These are phyloP conservation scores for Etia nguti DNA, from an alignment of 2,113 vertebrate genomes.

Conservation along the genomic window DNA sequence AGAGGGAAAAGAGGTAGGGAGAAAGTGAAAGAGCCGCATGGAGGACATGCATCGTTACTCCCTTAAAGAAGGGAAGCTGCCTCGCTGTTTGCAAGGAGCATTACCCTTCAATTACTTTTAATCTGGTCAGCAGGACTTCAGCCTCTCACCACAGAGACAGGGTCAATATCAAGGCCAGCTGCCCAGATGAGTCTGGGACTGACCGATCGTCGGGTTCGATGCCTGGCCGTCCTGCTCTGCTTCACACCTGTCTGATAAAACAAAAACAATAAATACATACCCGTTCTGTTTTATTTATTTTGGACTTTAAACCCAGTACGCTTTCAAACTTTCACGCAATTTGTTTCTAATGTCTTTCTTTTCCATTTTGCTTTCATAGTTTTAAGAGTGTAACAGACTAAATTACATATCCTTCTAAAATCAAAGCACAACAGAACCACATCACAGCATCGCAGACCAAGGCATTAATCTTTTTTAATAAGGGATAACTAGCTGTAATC, in stretches of 20 bases:
- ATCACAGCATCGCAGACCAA: not conserved
- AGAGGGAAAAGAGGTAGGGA: not conserved
- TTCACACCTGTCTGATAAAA: not conserved
- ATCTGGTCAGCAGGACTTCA: conserved; percentile 23
- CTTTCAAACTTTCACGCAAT: not conserved
- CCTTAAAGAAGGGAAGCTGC: not conserved
- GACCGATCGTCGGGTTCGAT: not conserved
- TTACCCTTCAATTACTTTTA: conserved; percentile 44
- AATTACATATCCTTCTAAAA: not conserved
- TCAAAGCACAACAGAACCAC: conserved; percentile 14
- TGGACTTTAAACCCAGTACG: not conserved
- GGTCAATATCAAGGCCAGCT: conserved; percentile 19
- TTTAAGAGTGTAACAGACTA: not conserved
- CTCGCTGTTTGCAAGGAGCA: conserved; percentile 25
- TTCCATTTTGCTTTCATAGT: not conserved
- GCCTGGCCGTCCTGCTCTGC: not conserved
- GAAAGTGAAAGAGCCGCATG: not conserved
- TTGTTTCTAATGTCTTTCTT: not conserved
- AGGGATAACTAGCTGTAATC: conserved; percentile 54
- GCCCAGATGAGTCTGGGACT: not conserved
- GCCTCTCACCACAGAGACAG: not conserved
- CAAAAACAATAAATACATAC: not conserved
- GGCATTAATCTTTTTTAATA: conserved; percentile 48
- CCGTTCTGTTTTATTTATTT: not conserved
- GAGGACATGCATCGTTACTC: conserved; percentile 13